Evolutionary conservation across 2,113 vertebrate genomes (phyloP).

Genomic region (Tragelaphus scriptus): DNA sequence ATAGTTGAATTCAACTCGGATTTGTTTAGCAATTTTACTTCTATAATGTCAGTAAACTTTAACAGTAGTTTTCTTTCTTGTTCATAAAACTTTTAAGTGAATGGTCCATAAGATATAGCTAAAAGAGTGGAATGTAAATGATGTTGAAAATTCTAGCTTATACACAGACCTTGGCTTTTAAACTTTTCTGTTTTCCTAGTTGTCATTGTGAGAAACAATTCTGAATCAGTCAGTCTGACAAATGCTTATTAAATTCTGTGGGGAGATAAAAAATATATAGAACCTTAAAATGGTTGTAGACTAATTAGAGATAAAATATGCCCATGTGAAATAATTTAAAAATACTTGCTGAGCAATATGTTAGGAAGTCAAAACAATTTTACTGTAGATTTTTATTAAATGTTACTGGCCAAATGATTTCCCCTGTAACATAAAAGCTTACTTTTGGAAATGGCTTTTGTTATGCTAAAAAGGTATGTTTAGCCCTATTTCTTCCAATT

Average conservation of each 20-base stretch:
- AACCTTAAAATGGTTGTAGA: neutral
- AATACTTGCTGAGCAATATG: neutral
- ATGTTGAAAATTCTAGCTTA: neutral
- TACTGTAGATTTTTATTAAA: neutral
- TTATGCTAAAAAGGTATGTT: neutral
- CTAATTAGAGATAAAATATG: neutral
- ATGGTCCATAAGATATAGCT: neutral
- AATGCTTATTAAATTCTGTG: neutral
- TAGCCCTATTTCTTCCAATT: neutral
- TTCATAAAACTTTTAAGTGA: neutral
- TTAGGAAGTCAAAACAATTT: neutral
- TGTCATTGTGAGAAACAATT: neutral
- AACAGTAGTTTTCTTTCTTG: neutral
- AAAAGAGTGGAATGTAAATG: neutral
- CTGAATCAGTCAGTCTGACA: neutral
- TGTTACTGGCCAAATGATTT: neutral
- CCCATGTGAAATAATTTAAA: neutral
- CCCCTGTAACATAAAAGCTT: neutral
- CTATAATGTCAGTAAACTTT: neutral
- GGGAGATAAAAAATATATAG: neutral
- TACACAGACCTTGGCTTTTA: neutral
- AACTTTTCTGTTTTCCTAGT: neutral
- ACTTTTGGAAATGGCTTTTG: neutral
- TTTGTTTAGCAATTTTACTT: conserved; percentile 17
- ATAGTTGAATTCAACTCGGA: neutral